Base-by-base conservation (phyloP, 2,113 vertebrate species). In the Loxodonta africana region DNA sequence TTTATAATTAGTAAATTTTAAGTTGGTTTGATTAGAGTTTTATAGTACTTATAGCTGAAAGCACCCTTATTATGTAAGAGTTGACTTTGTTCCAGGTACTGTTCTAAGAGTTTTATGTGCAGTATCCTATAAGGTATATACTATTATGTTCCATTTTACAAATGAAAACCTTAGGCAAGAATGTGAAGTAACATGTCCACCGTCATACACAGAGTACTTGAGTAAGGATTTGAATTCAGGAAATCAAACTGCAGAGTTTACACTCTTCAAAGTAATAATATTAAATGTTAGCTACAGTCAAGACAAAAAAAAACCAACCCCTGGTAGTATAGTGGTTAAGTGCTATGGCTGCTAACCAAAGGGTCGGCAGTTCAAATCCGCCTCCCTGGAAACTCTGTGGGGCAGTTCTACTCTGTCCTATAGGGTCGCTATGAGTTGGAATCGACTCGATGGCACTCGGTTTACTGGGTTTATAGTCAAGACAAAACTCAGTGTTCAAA, bases 141-240 rank as follows among this genome's bases (percentile, higher is more conserved):
- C 17, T 71, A 65, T 65, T 74, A 91, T 46, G 71, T 63, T 53
- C 21, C 41, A 93, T 63, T 85, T 88, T n/a, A 80, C 2, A 91
- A 11, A 95, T 74, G 57, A 95, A 89, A 95, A 94, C 21, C 28
- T 77, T 48, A 74, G 57, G 73, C 9, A 78, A 18, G 25, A 86
- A 94, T 20, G 17, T 94, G 57, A 97, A 51, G 28, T 65, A 67
- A 90, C 69, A 33, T 67, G 33, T 93, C 62, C 23, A 81, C 10
- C 91, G 74, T 86, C 53, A 90, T 4, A 53, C 9, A 88, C 78
- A 92, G 37, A 90, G 7, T 44, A 88, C 44, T 44, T 65, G 8
- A 83, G 12, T 48, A 95, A 85, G 46, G 51, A 82, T 41, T 2
- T 94, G 76, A 97, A 91, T 95, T 89, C 23, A 80, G 71, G 46